These are phyloP conservation scores for Astatotilapia flaviijosephi DNA, from an alignment of 2,113 vertebrate genomes.

Conservation along the genomic window DNA sequence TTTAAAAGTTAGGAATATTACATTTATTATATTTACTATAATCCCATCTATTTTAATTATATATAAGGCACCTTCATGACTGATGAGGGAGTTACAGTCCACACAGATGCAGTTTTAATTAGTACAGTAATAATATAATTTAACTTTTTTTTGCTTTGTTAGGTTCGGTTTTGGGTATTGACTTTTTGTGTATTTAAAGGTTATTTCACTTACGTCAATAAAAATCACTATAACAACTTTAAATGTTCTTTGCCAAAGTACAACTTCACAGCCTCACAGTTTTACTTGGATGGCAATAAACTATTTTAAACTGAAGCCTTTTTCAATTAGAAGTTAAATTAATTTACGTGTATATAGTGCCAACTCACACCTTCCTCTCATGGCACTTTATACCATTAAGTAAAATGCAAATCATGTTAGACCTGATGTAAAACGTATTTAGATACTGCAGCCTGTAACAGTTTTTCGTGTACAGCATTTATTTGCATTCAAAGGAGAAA, in stretches of 20 bases:
- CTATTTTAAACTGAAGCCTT: neutral
- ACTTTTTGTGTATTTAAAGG: neutral
- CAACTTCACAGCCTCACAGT: neutral
- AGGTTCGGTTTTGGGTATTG: rapidly evolving
- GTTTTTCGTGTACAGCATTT: neutral
- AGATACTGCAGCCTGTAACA: neutral
- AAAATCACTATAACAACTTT: neutral
- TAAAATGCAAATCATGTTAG: neutral
- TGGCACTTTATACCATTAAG: neutral
- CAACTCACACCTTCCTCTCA: neutral
- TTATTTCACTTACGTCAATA: neutral
- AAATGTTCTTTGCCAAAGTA: neutral
- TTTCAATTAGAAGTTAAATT: neutral
- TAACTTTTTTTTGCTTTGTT: neutral
- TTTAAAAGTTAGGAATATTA: neutral
- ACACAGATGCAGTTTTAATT: neutral
- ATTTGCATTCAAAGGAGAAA: neutral
- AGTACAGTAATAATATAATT: neutral
- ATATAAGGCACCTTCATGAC: neutral
- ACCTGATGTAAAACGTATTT: neutral
- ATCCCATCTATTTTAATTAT: neutral
- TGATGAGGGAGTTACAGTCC: neutral
- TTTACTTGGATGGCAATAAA: neutral
- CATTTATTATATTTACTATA: neutral
- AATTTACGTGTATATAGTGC: neutral